Evolutionary conservation across 2,888 invertebrate genomes (phyloP), one percentile per base, ranked within the genome.

Genomic region (Diabrotica balteata): DNA sequence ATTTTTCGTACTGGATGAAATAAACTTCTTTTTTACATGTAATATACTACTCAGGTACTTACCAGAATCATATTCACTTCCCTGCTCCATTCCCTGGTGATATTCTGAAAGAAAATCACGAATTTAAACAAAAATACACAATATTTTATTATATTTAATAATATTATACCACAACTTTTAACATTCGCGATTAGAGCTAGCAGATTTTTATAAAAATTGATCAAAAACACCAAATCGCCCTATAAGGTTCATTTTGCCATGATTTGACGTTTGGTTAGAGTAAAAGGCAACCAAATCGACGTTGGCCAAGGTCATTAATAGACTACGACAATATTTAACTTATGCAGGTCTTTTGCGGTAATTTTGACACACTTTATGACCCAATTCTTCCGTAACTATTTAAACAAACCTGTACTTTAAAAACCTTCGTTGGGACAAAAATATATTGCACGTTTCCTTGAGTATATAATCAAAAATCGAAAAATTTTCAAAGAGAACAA

Each of bases 1-100:
- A 32, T 32, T 32, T 32, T 32, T 32, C 32, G 32, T 4, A 32
- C 5, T 32, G 5, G 32, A 32, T 32, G 32, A 32, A 32, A 32
- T 32, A 32, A 32, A 32, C 32, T 32, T 32, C 32, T 32, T 32
- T 32, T 32, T 32, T 32, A 5, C 32, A 32, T 32, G 32, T 32
- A 32, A 32, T 32, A 32, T 32, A 32, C 32, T 32, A 5, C 32
- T 22, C 10, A 57, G 11, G 9, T 22, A 69, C 87, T 88, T 86
- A 89, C 91, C 92, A 85, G 93, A 90, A 86, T 93, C 93, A 86
- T 93, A 93, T 84, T 93, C 93, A 81, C 90, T 90, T 77, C 91
- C 91, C 80, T 90, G 89, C 84, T 93, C 93, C 92, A 93, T 92
- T 81, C 90, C 91, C 85, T 88, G 88, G 84, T 93, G 91, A 87